A percentile compares a stretch with the other conserved stretches of the same genome.
These are phyloP conservation scores for Oryctolagus cuniculus DNA, from an alignment of 2,113 vertebrate species.

Conservation along the genomic window DNA sequence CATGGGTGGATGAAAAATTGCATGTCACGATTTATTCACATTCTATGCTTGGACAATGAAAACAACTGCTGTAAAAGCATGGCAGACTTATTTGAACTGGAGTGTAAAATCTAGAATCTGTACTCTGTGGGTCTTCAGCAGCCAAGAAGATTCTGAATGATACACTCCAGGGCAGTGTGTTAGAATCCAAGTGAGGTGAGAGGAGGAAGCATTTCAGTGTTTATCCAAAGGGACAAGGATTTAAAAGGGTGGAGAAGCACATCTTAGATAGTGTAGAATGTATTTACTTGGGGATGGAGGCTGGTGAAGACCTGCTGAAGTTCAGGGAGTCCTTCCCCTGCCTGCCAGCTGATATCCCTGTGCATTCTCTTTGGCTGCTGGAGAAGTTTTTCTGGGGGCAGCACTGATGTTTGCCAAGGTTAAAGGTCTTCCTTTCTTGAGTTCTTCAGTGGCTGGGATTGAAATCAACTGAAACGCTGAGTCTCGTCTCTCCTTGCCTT, in stretches of 20 bases:
- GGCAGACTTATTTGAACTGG: not conserved
- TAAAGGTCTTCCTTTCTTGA: not conserved
- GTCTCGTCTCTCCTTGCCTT: not conserved
- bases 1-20: slow-evolving; percentile 10
- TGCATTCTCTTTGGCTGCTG: not conserved
- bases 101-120: slow-evolving; percentile 36
- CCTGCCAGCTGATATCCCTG: not conserved
- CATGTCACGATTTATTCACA: slow-evolving; percentile 40
- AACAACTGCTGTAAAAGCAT: slow-evolving; percentile 17
- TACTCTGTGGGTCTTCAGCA: not conserved
- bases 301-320: not conserved
- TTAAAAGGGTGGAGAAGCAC: slow-evolving; percentile 16
- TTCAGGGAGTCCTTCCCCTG: not conserved
- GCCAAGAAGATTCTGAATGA: slow-evolving; percentile 18
- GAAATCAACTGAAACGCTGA: not conserved
- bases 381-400: not conserved
- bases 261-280: slow-evolving; percentile 9
- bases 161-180: not conserved
- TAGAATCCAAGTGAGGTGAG: not conserved
- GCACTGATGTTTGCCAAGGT: not conserved
- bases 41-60: slow-evolving; percentile 49
- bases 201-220: not conserved
- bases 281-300: slow-evolving; percentile 38
- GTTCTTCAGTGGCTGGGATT: not conserved
- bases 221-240: slow-evolving; percentile 33